Conservation (phyloP, 1,140 invertebrate genomes). For the Spodoptera litura region DNA sequence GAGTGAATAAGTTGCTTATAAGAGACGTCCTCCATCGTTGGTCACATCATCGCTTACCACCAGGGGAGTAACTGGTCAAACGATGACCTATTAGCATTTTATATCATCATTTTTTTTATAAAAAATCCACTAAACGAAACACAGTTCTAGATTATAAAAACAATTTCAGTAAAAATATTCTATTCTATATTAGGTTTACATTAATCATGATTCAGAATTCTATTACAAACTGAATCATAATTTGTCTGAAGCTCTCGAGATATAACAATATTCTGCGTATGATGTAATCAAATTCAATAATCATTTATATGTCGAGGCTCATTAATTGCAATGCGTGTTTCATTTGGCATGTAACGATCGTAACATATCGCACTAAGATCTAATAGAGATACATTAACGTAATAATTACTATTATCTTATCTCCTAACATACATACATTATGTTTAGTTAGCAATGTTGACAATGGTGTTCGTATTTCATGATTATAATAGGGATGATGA, state of each 20-base stretch:
- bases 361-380: constrained; percentile 7
- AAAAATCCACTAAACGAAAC: neutral
- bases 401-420: constrained; percentile 13
- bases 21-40: too few species aligned
- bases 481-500: too few species aligned
- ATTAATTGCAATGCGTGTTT: constrained; percentile 34
- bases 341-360: constrained; percentile 5
- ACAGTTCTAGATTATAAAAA: neutral
- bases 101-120: too few species aligned
- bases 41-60: too few species aligned
- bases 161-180: neutral
- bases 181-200: too few species aligned
- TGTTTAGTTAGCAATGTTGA: constrained; percentile 2
- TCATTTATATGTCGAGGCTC: constrained; percentile 12
- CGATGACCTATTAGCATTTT: too few species aligned
- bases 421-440: neutral
- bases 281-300: constrained; percentile 24
- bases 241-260: too few species aligned
- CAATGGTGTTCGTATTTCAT: neutral
- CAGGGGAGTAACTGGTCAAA: too few species aligned
- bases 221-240: too few species aligned
- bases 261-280: too few species aligned
- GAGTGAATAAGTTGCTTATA: too few species aligned
- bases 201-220: too few species aligned
- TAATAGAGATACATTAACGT: constrained; percentile 14